Evolutionary conservation across 2,888 invertebrate species (phyloP).

Genomic region (Oeneis ivallda): DNA sequence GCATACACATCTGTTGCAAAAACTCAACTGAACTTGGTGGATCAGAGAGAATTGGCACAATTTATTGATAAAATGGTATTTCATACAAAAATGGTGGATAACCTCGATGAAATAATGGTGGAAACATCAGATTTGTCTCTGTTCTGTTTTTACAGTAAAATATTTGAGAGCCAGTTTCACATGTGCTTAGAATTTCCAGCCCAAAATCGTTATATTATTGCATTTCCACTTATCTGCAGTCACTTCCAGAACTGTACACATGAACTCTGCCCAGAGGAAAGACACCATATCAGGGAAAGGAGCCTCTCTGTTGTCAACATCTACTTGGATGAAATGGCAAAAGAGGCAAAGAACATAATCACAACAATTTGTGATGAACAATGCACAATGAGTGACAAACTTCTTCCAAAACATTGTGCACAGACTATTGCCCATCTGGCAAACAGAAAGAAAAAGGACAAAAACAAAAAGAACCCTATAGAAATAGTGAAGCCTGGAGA

Average conservation of each 20-base stretch:
- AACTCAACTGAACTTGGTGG: slow-evolving; percentile 88
- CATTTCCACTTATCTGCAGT: slow-evolving; percentile 98
- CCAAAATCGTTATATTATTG: slow-evolving; percentile 98
- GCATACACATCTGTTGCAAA: slow-evolving; percentile 94
- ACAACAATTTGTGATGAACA: slow-evolving; percentile 99
- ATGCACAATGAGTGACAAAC: slow-evolving; percentile 96
- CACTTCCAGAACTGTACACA: slow-evolving; percentile 99
- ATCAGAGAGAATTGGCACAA: slow-evolving; percentile 92
- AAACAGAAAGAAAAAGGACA: slow-evolving; percentile 95
- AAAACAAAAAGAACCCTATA: slow-evolving; percentile 92
- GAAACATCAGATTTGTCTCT: slow-evolving; percentile 98
- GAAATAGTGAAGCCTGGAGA: slow-evolving; percentile 96
- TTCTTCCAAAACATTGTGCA: slow-evolving; percentile 97
- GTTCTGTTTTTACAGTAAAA: slow-evolving; percentile 98
- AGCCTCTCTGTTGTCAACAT: slow-evolving; percentile 98
- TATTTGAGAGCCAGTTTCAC: slow-evolving; percentile 98
- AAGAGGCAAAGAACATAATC: slow-evolving; percentile 98
- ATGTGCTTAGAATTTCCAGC: slow-evolving; percentile 99
- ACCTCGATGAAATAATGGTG: slow-evolving; percentile 96
- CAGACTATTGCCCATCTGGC: slow-evolving; percentile 93
- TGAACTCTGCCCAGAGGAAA: slow-evolving; percentile 98
- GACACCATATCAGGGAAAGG: slow-evolving; percentile 97
- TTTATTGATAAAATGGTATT: slow-evolving; percentile 97
- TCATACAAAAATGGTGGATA: slow-evolving; percentile 99
- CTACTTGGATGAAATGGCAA: slow-evolving; percentile 99